Conservation (phyloP, 1,140 invertebrate genomes). For the Orius insidiosus region DNA sequence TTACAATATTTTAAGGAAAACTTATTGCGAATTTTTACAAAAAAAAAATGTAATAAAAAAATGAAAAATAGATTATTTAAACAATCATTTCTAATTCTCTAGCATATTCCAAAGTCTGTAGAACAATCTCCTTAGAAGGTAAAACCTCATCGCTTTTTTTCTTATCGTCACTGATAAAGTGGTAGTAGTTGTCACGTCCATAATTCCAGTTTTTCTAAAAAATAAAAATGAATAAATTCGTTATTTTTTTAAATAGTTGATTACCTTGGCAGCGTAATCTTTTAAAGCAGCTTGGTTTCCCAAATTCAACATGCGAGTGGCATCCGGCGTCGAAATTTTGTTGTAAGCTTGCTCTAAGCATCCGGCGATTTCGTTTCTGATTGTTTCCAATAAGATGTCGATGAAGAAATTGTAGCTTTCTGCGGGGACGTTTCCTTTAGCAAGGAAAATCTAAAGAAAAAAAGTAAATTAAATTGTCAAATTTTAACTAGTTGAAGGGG, state of each 20-base stretch:
- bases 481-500: too few relatives aligned
- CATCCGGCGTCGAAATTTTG: slow-evolving; percentile 72
- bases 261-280: slow-evolving; percentile 60
- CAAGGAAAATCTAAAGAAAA: slow-evolving; percentile 51
- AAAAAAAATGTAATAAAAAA: too few relatives aligned
- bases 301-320: slow-evolving; percentile 78
- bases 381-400: slow-evolving; percentile 87
- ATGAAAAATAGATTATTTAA: slow-evolving; percentile 30
- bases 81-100: slow-evolving; percentile 99
- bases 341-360: slow-evolving; percentile 95
- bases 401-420: slow-evolving; percentile 94
- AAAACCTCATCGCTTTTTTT: slow-evolving; percentile 66
- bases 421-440: slow-evolving; percentile 88
- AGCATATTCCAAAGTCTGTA: slow-evolving; percentile 92
- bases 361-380: slow-evolving; percentile 86
- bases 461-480: not conserved
- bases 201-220: slow-evolving; percentile 57
- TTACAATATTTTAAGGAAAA: too few relatives aligned
- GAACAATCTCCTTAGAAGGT: slow-evolving; percentile 74
- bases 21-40: too few relatives aligned
- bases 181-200: slow-evolving; percentile 58
- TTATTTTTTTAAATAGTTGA: not conserved
- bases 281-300: slow-evolving; percentile 53
- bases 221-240: slow-evolving; percentile 18
- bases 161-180: slow-evolving; percentile 57